A percentile compares a stretch with the other conserved stretches of the same genome.
Conservation (phyloP, 1,140 invertebrate species). For the Ceratitis capitata region DNA sequence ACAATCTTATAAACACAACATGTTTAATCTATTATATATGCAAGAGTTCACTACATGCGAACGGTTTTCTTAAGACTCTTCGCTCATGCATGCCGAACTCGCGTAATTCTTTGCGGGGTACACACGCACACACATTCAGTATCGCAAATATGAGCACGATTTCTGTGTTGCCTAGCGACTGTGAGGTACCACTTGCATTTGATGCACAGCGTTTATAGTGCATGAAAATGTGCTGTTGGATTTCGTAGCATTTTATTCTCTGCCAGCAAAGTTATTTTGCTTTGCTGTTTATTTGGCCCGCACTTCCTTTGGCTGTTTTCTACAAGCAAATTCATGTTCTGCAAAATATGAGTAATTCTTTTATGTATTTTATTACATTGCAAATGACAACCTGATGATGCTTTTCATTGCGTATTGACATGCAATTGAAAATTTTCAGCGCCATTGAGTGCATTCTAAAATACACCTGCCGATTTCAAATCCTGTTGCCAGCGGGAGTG, state of each 20-base stretch:
- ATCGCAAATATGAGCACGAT: neutral
- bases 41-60: neutral
- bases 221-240: neutral
- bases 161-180: neutral
- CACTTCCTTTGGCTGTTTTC: neutral
- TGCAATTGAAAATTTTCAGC: neutral
- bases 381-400: conserved; percentile 16
- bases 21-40: too few relatives aligned
- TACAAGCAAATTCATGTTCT: neutral
- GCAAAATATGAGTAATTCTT: conserved; percentile 18
- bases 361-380: neutral
- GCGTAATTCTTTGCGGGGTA: neutral
- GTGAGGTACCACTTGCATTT: neutral
- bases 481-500: neutral
- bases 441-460: neutral
- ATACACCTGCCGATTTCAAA: too few relatives aligned
- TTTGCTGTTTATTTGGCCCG: neutral
- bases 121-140: neutral
- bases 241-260: neutral
- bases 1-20: too few relatives aligned
- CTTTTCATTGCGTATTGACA: conserved; percentile 12
- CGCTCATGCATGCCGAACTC: too few relatives aligned
- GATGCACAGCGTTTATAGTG: neutral
- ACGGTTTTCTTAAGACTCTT: neutral
- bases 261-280: neutral